These are phyloP conservation scores for Trinectes maculatus DNA, from an alignment of 2,113 vertebrate genomes.

Conservation along the genomic window DNA sequence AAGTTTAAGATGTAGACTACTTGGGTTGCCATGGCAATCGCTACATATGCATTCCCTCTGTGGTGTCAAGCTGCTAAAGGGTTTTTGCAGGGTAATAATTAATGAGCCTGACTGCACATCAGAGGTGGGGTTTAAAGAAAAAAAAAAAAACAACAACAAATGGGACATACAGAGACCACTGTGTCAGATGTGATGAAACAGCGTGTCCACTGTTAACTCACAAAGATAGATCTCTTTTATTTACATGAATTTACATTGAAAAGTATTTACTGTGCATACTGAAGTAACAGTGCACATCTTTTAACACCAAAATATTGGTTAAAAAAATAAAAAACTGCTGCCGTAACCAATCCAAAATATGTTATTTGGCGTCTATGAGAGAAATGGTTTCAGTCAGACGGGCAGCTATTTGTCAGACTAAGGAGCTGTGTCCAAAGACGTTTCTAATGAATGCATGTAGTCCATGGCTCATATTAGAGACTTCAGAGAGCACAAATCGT, in stretches of 20 bases:
- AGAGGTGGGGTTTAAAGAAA: neutral
- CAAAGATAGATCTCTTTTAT: neutral
- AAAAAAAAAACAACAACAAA: too few relatives aligned
- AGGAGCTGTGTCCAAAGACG: constrained; percentile 10
- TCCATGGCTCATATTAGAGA: constrained; percentile 18
- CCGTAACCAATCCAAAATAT: too few relatives aligned
- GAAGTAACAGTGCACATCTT: too few relatives aligned
- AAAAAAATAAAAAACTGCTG: too few relatives aligned
- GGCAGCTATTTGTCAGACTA: neutral
- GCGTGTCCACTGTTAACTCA: neutral
- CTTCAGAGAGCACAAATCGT: constrained; percentile 19
- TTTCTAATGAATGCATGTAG: constrained; percentile 10
- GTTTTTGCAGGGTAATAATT: neutral
- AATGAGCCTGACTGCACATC: neutral
- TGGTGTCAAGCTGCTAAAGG: neutral
- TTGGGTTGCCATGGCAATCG: constrained; percentile 7
- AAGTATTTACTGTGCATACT: too few relatives aligned
- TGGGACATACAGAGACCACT: neutral
- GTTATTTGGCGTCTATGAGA: neutral
- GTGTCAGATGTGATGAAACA: neutral
- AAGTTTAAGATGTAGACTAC: neutral
- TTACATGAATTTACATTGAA: neutral
- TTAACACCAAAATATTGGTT: too few relatives aligned
- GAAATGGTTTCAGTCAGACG: too few relatives aligned
- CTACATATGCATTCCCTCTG: neutral